phyloP scores from a whole-genome alignment of 2,113 vertebrate species.

The Seriola dumerili region DNA sequence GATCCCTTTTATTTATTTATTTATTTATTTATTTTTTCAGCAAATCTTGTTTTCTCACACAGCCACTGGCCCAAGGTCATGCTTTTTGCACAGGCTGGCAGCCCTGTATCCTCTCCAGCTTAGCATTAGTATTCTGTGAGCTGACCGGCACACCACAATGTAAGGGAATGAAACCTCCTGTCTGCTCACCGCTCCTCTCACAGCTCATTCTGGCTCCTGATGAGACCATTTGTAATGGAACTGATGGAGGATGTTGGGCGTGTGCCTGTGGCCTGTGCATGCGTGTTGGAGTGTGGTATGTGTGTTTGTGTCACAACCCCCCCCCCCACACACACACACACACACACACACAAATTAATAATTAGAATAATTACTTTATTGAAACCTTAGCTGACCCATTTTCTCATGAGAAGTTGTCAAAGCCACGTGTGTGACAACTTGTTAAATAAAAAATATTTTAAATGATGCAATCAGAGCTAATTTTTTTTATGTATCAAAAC shows the following conservation, averaged over 20 bases:
- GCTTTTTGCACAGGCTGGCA: slow-evolving; percentile 63
- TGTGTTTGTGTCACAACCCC: slow-evolving; percentile 1
- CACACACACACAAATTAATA: neutral
- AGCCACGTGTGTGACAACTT: neutral
- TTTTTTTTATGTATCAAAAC: slow-evolving; percentile 19
- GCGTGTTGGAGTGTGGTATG: slow-evolving; percentile 1
- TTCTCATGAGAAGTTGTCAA: neutral
- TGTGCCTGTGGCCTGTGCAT: neutral
- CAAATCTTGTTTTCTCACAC: slow-evolving; percentile 37
- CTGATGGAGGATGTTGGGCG: slow-evolving; percentile 40
- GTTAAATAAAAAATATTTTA: slow-evolving; percentile 4
- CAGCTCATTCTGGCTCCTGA: slow-evolving; percentile 54
- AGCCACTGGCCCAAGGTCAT: slow-evolving; percentile 75
- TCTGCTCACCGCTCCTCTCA: slow-evolving; percentile 44
- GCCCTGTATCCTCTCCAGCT: slow-evolving; percentile 56
- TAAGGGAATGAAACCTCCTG: slow-evolving; percentile 59
- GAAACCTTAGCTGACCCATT: slow-evolving; percentile 27
- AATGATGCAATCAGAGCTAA: slow-evolving; percentile 37
- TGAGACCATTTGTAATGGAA: slow-evolving; percentile 52
- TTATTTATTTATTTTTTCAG: neutral
- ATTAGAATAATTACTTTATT: slow-evolving; percentile 12
- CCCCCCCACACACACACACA: too few relatives aligned
- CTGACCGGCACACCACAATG: slow-evolving; percentile 41
- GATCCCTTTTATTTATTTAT: slow-evolving; percentile 3
- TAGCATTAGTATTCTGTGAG: slow-evolving; percentile 70